phyloP scores from a whole-genome alignment of 2,113 vertebrate genomes.

The Chamaea fasciata region DNA sequence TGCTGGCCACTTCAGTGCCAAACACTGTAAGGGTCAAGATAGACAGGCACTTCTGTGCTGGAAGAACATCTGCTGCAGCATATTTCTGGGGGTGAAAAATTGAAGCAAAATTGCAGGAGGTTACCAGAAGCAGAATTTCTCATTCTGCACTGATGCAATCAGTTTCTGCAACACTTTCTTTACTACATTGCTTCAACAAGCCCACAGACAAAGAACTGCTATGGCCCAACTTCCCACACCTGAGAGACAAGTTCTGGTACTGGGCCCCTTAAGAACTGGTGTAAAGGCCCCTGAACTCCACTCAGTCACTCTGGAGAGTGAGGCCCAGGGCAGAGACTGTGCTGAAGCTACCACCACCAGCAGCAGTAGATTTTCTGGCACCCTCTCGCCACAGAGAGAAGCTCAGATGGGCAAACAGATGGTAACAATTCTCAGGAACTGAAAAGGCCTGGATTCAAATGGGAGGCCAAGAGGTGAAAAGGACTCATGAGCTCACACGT shows the following conservation, averaged over 20 bases:
- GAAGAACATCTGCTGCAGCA: background rate
- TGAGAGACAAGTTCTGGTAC: background rate
- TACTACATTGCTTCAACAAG: background rate
- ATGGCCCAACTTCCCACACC: background rate
- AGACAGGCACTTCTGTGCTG: background rate
- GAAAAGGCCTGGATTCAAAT: background rate
- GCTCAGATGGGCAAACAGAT: background rate
- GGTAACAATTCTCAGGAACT: constrained; percentile 1
- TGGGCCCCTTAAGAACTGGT: background rate
- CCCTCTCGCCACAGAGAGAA: background rate
- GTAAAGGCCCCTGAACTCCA: background rate
- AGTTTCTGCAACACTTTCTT: background rate
- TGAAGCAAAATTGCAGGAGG: background rate
- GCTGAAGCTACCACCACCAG: background rate
- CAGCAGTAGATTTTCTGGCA: background rate
- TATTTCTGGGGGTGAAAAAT: background rate
- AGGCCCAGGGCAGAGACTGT: background rate
- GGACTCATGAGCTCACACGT: background rate
- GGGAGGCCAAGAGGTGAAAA: constrained; percentile 15
- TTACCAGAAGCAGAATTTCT: constrained; percentile 2
- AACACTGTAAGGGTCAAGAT: background rate
- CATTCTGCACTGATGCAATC: background rate
- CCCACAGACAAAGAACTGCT: background rate
- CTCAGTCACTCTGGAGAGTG: background rate
- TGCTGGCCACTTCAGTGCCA: background rate